phyloP scores from a whole-genome alignment of 2,797 vertebrate genomes.

The Darevskia nairensis region DNA sequence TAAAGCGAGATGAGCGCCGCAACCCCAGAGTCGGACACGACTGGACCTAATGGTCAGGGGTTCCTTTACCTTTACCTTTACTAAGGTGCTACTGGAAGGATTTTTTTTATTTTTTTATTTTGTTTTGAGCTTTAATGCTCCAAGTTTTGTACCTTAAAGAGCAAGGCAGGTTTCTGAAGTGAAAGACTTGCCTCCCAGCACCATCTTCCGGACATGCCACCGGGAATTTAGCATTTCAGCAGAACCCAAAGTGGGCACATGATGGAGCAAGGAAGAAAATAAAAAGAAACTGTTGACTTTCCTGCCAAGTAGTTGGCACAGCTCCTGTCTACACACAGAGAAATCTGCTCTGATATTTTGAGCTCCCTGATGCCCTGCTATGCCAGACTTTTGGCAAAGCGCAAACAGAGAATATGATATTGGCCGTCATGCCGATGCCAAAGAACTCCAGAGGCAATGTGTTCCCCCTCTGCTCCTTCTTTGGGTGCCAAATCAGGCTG shows the following conservation, averaged over 20 bases:
- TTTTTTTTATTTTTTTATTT: too few species aligned
- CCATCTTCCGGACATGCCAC: not conserved
- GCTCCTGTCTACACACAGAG: conserved; percentile 8
- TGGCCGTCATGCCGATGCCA: conserved; percentile 29
- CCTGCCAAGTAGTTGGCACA: conserved; percentile 36
- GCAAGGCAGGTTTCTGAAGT: not conserved
- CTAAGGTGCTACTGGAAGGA: too few species aligned
- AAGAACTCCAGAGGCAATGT: not conserved
- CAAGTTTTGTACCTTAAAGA: not conserved
- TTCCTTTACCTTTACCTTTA: too few species aligned
- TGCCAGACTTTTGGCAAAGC: not conserved
- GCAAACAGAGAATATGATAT: not conserved
- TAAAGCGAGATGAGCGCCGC: too few species aligned
- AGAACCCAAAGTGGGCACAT: conserved; percentile 19
- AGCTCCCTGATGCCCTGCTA: conserved; percentile 15
- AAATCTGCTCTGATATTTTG: conserved; percentile 20
- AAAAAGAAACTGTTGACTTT: not conserved
- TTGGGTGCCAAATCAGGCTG: conserved; percentile 40
- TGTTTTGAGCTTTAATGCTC: not conserved
- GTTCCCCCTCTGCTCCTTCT: not conserved
- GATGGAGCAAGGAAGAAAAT: too few species aligned
- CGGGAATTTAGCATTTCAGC: not conserved
- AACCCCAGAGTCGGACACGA: too few species aligned
- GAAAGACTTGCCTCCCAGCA: conserved; percentile 3
- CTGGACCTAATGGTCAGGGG: too few species aligned